Evolutionary conservation across 2,888 invertebrate species (phyloP).

Genomic region (Aporophyla nigra): DNA sequence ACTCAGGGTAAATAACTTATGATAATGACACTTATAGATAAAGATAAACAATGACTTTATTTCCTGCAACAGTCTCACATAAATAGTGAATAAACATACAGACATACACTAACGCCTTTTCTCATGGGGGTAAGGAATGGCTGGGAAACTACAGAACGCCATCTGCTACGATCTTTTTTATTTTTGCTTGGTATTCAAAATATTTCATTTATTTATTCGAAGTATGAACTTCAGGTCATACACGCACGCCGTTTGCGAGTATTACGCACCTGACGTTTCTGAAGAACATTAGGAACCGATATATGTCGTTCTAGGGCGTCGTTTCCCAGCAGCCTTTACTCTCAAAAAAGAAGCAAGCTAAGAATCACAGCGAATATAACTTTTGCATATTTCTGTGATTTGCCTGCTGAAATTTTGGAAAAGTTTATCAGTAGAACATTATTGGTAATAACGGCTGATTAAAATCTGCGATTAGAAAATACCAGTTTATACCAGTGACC

Average conservation of each 20-base stretch:
- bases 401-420: background rate
- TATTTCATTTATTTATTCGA: too few relatives aligned
- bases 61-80: background rate
- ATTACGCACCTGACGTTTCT: background rate
- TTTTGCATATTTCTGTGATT: background rate
- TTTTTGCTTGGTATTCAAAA: too few relatives aligned
- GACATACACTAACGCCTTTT: background rate
- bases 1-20: constrained; percentile 30
- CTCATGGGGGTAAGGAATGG: too few relatives aligned
- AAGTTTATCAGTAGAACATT: constrained; percentile 19
- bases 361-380: background rate
- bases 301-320: background rate
- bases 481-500: constrained; percentile 29
- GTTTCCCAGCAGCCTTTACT: background rate
- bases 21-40: background rate
- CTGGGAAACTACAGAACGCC: background rate
- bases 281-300: background rate
- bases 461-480: constrained; percentile 27
- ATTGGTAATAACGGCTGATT: constrained; percentile 14
- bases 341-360: background rate
- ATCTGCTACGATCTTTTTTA: background rate
- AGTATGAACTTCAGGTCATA: too few relatives aligned
- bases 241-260: background rate
- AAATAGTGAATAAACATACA: background rate
- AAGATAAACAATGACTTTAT: background rate